phyloP scores from a whole-genome alignment of 2,888 invertebrate species.

The Therioaphis trifolii region DNA sequence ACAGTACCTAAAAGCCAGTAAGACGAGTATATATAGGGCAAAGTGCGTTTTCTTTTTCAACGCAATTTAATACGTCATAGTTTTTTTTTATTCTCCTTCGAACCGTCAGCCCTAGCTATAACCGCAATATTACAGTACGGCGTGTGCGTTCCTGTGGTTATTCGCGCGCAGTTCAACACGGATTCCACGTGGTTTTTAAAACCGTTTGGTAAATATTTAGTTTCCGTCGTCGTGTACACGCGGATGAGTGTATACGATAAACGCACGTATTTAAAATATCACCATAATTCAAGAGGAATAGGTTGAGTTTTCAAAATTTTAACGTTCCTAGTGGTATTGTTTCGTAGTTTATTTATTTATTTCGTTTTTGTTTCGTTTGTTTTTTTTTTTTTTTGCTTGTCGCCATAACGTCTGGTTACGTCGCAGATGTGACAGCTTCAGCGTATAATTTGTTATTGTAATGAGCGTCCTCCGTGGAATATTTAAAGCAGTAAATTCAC shows the following conservation, averaged over 20 bases:
- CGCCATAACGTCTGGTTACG: constrained; percentile 34
- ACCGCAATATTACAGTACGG: too few relatives aligned
- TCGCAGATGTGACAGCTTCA: constrained; percentile 30
- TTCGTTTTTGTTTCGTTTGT: too few relatives aligned
- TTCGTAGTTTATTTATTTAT: constrained; percentile 11
- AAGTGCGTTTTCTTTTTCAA: too few relatives aligned
- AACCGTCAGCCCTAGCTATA: background rate
- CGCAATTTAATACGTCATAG: too few relatives aligned
- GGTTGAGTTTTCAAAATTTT: constrained; percentile 4
- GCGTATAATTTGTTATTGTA: constrained; percentile 58
- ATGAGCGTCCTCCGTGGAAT: constrained; percentile 43
- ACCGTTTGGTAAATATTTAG: background rate
- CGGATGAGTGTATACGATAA: too few relatives aligned
- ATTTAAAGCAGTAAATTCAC: constrained; percentile 49
- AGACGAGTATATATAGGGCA: too few relatives aligned
- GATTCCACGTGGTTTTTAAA: background rate
- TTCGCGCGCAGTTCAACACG: background rate
- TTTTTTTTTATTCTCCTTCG: too few relatives aligned
- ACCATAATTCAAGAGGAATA: background rate
- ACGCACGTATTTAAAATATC: background rate
- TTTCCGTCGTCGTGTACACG: too few relatives aligned
- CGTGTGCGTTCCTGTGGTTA: background rate
- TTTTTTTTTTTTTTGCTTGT: background rate
- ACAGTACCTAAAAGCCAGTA: too few relatives aligned
- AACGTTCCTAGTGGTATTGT: background rate